These are phyloP conservation scores for Brachionus asplanchnoidis DNA, from an alignment of 1,140 invertebrate genomes.

Conservation along the genomic window DNA sequence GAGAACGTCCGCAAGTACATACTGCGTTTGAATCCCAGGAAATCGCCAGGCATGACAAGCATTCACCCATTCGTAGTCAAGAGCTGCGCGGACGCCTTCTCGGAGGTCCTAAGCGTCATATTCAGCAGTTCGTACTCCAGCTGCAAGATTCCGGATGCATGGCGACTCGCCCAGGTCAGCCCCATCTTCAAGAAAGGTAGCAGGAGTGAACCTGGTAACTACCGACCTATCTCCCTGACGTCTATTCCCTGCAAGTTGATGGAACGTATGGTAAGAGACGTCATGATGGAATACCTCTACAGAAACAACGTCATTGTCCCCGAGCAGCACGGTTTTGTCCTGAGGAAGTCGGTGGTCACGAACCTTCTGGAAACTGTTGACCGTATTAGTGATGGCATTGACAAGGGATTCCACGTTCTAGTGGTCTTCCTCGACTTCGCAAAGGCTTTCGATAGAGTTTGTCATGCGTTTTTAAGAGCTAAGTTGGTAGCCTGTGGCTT, in stretches of 20 bases:
- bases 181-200: constrained; percentile 21
- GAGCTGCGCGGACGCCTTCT: background rate
- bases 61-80: background rate
- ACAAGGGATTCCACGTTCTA: background rate
- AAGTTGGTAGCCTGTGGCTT: background rate
- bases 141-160: background rate
- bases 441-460: background rate
- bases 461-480: background rate
- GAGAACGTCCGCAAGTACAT: background rate
- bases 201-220: background rate
- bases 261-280: background rate
- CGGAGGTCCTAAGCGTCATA: background rate
- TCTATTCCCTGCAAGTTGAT: constrained; percentile 6
- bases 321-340: background rate
- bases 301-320: background rate
- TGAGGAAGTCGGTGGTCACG: background rate
- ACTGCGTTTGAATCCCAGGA: background rate
- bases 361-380: background rate
- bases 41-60: background rate
- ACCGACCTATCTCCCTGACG: background rate
- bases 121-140: background rate
- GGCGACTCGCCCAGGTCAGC: background rate
- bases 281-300: background rate
- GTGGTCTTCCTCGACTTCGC: background rate
- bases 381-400: background rate